phyloP scores from a whole-genome alignment of 1,140 invertebrate genomes.

The Mylabris phalerata region DNA sequence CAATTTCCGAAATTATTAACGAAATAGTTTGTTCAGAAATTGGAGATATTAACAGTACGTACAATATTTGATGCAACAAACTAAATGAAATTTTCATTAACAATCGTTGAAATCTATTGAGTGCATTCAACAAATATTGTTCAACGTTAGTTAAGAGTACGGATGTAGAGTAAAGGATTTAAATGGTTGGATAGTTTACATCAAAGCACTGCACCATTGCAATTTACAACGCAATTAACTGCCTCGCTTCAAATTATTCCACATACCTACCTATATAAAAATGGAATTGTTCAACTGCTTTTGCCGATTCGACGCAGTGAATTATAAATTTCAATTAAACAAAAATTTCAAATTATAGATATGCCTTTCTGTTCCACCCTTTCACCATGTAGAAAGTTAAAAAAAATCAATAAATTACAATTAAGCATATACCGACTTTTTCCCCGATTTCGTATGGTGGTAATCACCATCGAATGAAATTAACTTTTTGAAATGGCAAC shows the following conservation, averaged over 20 bases:
- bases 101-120: slow-evolving; percentile 11
- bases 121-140: slow-evolving; percentile 8
- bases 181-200: slow-evolving; percentile 3
- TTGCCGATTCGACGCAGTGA: not conserved
- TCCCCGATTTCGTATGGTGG: too few species aligned
- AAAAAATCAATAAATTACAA: too few species aligned
- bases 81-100: too few species aligned
- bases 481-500: too few species aligned
- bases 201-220: slow-evolving; percentile 11
- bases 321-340: not conserved
- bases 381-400: not conserved
- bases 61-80: too few species aligned
- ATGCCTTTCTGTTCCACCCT: not conserved
- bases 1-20: too few species aligned
- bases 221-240: slow-evolving; percentile 16
- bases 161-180: slow-evolving; percentile 9
- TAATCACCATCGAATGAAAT: too few species aligned
- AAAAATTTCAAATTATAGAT: not conserved
- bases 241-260: slow-evolving; percentile 6
- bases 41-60: too few species aligned
- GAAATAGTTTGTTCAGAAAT: too few species aligned
- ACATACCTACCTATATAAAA: not conserved
- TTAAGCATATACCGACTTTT: too few species aligned
- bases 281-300: slow-evolving; percentile 7
- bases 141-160: slow-evolving; percentile 8